Base-by-base conservation (phyloP, 2,888 invertebrate genomes). In the Macroteleia sp. region DNA sequence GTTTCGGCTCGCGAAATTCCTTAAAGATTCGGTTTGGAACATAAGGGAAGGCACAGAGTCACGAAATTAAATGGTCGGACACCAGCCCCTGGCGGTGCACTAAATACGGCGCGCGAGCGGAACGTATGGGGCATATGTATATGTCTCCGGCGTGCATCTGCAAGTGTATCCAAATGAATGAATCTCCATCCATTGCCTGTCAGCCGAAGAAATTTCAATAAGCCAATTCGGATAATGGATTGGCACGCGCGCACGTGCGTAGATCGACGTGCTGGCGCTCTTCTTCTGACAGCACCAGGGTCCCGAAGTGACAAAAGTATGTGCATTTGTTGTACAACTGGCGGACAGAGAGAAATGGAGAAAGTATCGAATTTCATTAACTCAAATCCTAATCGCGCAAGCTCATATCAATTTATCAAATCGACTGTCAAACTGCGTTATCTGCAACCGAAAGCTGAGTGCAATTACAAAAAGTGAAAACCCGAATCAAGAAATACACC, bases 201-300 rank as follows among this genome's bases (percentile, higher is more conserved):
- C n/a, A n/a, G n/a, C n/a, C n/a, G n/a, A n/a, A n/a, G n/a, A n/a
- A n/a, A n/a, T n/a, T n/a, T n/a, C n/a, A n/a, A n/a, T n/a, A n/a
- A n/a, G n/a, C n/a, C n/a, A n/a, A n/a, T n/a, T n/a, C n/a, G n/a
- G n/a, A n/a, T n/a, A n/a, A n/a, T n/a, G 90, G 90, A 90, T 90
- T 87, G 88, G 86, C 83, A 83, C 81, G 82, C 88, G 85, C 86
- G 82, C 77, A 64, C 77, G 75, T 70, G 76, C 77, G 67, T 66
- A 57, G 66, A 73, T 78, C 64, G 76, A 66, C 70, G 62, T 64
- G 64, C 50, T 42, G 39, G 61, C 36, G 57, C 57, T 73, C 73
- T 48, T 75, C 67, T 67, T 70, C 70, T 74, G 70, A 74, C 77
- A 80, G 67, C 39, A 10, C 73, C 25, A 54, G 61, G 69, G 59